Evolutionary conservation across 2,888 invertebrate species (phyloP), one percentile per base, ranked within the genome.

Genomic region (Eueremaeus valkanovi): DNA sequence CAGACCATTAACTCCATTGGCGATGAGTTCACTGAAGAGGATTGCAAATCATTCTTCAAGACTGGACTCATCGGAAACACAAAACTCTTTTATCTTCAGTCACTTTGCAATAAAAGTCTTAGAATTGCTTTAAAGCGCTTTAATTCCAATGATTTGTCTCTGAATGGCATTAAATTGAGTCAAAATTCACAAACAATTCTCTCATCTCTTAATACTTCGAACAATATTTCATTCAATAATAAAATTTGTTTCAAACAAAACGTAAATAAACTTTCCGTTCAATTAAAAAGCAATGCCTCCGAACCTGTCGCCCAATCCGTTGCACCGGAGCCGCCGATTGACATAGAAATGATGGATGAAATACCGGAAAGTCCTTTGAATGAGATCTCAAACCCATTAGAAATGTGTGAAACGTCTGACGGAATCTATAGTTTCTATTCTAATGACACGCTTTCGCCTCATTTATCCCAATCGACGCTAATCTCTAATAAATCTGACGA

Each of bases 101-200:
- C 70, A 45, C 27, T 70, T 70, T 70, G 70, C 63, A 66, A 66
- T 70, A 70, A 45, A 70, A 42, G 45, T 27, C 13, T 70, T 29
- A 70, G 21, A 29, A 29, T 70, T 40, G 27, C 21, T 42, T 27
- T 70, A 27, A 45, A 70, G 11, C 40, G 70, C 8, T 42, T 70
- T 3, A 70, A 70, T 45, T 45, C 3, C 3, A 40, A 36, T 66
- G 11, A 36, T 40, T 21, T 66, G n/a, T 3, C 29, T 29, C 31
- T 18, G 5, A 31, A 31, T 61, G 9, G 16, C 11, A 11, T 45
- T 11, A n/a, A n/a, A n/a, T n/a, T 11, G 45, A 13, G 16, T 31
- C 31, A 18, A 58, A 58, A 24, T 31, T 31, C 29, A 58, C 18
- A 29, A 29, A 29, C 5, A 18, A 16, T 58, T 58, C 58, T 31